Conservation (phyloP, 2,888 invertebrate species). For the Rotaria magnacalcarata region DNA sequence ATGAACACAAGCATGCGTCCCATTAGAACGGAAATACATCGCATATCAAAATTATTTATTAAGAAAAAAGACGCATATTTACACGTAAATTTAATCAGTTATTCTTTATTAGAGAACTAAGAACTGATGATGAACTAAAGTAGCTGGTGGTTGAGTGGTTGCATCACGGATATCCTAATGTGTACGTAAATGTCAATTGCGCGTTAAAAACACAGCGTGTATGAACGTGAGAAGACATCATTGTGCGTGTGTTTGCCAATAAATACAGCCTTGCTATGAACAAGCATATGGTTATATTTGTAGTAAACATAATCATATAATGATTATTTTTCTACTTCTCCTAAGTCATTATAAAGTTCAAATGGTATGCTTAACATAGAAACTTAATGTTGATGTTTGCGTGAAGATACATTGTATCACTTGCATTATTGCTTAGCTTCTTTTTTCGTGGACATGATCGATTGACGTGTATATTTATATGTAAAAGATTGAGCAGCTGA, state of each 20-base stretch:
- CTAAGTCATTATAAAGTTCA: background rate
- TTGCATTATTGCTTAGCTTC: too few species aligned
- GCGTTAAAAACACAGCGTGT: slow-evolving; percentile 2
- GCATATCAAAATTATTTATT: too few species aligned
- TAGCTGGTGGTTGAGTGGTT: slow-evolving; percentile 3
- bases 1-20: too few species aligned
- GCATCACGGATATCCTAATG: background rate
- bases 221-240: slow-evolving; percentile 3
- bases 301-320: background rate
- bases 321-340: background rate
- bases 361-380: background rate
- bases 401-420: background rate
- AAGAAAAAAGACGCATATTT: background rate
- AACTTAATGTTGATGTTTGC: background rate
- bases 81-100: background rate
- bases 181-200: background rate
- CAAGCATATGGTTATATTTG: background rate
- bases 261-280: background rate
- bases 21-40: too few species aligned
- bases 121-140: slow-evolving; percentile 9
- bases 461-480: background rate
- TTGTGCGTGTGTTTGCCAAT: background rate
- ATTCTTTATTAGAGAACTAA: background rate
- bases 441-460: background rate
- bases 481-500: background rate